These are phyloP conservation scores for Gulo gulo DNA, from an alignment of 2,113 vertebrate genomes.

Conservation along the genomic window DNA sequence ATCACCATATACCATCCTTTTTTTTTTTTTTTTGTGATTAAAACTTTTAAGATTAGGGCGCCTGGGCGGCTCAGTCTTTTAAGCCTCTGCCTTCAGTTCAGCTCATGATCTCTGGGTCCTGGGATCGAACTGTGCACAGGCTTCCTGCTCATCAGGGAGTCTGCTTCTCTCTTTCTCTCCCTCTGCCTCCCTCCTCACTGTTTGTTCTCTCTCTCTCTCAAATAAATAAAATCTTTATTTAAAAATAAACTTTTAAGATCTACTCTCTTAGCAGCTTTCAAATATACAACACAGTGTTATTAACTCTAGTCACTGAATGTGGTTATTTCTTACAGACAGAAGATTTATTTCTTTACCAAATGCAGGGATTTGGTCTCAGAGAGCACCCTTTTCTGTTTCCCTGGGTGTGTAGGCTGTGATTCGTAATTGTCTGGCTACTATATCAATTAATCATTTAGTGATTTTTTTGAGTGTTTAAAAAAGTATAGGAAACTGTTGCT, in stretches of 20 bases:
- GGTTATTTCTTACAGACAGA: neutral
- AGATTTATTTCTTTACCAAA: conserved; percentile 16
- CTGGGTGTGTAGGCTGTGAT: neutral
- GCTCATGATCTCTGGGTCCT: neutral
- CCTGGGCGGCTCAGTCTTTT: neutral
- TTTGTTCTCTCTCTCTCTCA: neutral
- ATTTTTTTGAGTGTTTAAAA: conserved; percentile 7
- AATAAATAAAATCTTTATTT: neutral
- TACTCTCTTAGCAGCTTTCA: neutral
- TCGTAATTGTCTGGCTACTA: neutral
- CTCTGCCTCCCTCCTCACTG: neutral
- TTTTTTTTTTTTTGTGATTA: neutral
- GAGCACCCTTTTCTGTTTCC: neutral
- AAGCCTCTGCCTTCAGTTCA: neutral
- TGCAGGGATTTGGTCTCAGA: neutral
- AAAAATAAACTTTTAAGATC: neutral
- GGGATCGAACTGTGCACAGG: neutral
- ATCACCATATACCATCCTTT: neutral
- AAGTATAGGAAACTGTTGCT: neutral
- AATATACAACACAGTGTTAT: neutral
- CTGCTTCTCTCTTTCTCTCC: neutral
- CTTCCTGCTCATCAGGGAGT: neutral
- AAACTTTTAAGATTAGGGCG: neutral
- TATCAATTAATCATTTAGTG: neutral
- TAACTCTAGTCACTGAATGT: neutral